phyloP scores from a whole-genome alignment of 1,140 invertebrate species.

The Ostrea edulis region DNA sequence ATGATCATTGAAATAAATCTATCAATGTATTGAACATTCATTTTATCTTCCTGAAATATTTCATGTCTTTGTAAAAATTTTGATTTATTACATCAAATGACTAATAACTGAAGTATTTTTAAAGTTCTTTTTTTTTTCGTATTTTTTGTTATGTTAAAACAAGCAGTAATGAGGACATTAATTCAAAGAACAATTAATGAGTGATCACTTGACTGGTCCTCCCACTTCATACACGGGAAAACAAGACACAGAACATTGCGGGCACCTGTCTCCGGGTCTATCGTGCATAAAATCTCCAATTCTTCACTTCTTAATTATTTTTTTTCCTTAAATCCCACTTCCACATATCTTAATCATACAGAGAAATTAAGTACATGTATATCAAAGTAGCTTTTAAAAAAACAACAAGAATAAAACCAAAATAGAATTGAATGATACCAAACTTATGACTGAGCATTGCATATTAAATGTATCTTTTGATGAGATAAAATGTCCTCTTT shows the following conservation, averaged over 20 bases:
- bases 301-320: not conserved
- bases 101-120: not conserved
- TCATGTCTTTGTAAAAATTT: conserved; percentile 16
- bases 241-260: not conserved
- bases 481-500: too few relatives aligned
- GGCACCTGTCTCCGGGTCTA: not conserved
- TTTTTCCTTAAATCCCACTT: not conserved
- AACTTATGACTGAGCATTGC: too few relatives aligned
- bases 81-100: conserved; percentile 15
- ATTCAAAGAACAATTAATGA: not conserved
- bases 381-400: too few relatives aligned
- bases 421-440: too few relatives aligned
- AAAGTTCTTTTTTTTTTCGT: not conserved
- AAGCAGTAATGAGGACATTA: not conserved
- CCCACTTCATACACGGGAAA: not conserved
- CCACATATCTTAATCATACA: not conserved
- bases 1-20: not conserved
- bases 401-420: too few relatives aligned
- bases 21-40: not conserved
- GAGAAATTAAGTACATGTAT: too few relatives aligned
- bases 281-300: not conserved
- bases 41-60: not conserved
- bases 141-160: not conserved
- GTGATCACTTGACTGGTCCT: not conserved
- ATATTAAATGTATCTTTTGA: too few relatives aligned